These are phyloP conservation scores for Stenchaetothrips biformis DNA, from an alignment of 2,888 invertebrate species.

Conservation along the genomic window DNA sequence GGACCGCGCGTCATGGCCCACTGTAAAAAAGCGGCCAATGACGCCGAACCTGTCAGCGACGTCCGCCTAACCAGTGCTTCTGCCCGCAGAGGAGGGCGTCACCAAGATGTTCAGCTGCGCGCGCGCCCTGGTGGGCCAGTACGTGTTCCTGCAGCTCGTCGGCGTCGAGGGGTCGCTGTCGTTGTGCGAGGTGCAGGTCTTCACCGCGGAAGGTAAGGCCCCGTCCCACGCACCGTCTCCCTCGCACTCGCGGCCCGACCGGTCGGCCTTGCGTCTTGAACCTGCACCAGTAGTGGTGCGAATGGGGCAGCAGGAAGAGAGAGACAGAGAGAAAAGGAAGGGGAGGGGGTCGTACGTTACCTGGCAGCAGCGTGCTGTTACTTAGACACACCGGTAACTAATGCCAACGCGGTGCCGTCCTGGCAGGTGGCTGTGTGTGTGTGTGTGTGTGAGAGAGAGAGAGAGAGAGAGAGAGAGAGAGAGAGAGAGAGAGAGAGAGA, in stretches of 20 bases:
- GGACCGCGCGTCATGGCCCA: no score
- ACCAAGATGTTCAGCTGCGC: conserved; percentile 88
- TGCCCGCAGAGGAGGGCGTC: conserved; percentile 72
- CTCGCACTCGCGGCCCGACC: conserved; percentile 63
- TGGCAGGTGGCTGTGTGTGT: no score
- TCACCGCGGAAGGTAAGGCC: conserved; percentile 82
- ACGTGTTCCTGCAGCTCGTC: conserved; percentile 82
- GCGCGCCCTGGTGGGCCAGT: conserved; percentile 75
- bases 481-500: conserved; percentile 1
- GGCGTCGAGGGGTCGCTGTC: conserved; percentile 86
- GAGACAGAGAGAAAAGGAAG: neutral
- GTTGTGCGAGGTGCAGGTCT: conserved; percentile 87
- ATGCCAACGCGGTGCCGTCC: no score
- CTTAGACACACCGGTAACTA: no score
- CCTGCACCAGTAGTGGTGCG: neutral
- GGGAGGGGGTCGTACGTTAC: neutral
- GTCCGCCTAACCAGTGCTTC: neutral
- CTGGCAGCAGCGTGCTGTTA: no score
- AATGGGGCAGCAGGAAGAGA: neutral
- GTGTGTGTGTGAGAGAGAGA: neutral
- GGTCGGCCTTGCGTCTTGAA: conserved; percentile 1
- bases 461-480: neutral
- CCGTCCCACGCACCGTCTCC: conserved; percentile 68
- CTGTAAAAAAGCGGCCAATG: neutral
- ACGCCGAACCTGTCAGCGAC: no score